Conservation (phyloP, 2,113 vertebrate species). For the Benitochromis conjunctus region DNA sequence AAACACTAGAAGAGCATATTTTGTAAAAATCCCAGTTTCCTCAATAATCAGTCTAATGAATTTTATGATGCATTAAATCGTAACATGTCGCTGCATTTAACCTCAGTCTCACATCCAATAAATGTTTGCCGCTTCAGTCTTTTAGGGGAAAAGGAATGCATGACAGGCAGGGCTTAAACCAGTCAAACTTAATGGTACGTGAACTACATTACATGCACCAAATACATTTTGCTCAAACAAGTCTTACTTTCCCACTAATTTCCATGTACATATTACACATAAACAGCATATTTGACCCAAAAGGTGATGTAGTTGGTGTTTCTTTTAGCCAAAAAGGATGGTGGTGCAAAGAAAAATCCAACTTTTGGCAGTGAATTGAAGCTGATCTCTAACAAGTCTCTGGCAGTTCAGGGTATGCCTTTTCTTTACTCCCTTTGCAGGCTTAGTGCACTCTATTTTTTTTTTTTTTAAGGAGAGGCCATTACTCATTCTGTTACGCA, state of each 20-base stretch:
- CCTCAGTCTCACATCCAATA: slow-evolving; percentile 5
- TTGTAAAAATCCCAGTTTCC: slow-evolving; percentile 4
- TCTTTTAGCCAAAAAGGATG: not conserved
- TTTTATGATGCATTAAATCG: slow-evolving; percentile 1
- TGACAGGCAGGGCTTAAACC: slow-evolving; percentile 22
- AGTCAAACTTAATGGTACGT: slow-evolving; percentile 39
- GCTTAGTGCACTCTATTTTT: not conserved
- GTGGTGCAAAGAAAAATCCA: not conserved
- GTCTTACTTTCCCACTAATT: slow-evolving; percentile 11
- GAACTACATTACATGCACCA: slow-evolving; percentile 1
- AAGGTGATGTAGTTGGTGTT: not conserved
- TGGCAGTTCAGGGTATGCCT: slow-evolving; percentile 13
- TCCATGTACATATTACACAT: not conserved
- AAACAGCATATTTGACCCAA: not conserved
- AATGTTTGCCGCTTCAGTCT: slow-evolving; percentile 19
- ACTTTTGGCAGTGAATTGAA: not conserved
- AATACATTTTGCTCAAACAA: not conserved
- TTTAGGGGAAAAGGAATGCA: slow-evolving; percentile 29
- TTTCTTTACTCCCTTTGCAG: not conserved
- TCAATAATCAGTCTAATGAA: slow-evolving; percentile 36
- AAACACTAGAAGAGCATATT: not conserved
- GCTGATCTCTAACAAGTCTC: not conserved
- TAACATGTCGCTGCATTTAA: slow-evolving; percentile 15
- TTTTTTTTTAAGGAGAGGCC: not conserved
- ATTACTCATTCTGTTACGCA: not conserved